Evolutionary conservation across 1,140 invertebrate genomes (phyloP).

Genomic region (Calliopsis andreniformis): DNA sequence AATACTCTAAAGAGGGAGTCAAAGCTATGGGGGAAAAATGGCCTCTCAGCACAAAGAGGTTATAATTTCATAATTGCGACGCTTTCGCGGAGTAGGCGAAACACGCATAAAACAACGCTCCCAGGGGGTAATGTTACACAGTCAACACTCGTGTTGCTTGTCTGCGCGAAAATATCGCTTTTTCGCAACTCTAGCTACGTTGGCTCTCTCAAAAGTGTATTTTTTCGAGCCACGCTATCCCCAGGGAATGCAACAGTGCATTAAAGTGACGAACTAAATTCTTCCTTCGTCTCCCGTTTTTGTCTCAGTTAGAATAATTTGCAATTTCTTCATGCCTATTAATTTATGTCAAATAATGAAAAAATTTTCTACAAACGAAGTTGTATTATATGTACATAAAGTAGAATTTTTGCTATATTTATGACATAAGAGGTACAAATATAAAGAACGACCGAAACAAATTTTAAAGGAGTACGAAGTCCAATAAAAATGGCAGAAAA

Average conservation of each 20-base stretch:
- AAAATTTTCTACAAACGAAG: too few relatives aligned
- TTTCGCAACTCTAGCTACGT: conserved; percentile 8
- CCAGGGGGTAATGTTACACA: conserved; percentile 29
- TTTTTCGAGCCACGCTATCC: background rate
- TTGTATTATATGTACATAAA: too few relatives aligned
- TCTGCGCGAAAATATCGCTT: conserved; percentile 29
- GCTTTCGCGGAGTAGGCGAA: background rate
- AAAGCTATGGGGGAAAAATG: background rate
- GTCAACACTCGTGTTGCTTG: background rate
- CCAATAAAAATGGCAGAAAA: too few relatives aligned
- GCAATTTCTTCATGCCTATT: too few relatives aligned
- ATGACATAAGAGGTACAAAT: too few relatives aligned
- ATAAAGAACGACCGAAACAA: too few relatives aligned
- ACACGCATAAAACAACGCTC: conserved; percentile 34
- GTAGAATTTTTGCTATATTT: too few relatives aligned
- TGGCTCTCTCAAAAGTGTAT: background rate
- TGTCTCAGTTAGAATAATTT: background rate
- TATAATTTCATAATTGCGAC: conserved; percentile 42
- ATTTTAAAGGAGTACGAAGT: too few relatives aligned
- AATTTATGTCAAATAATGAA: too few relatives aligned
- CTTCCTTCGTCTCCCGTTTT: background rate
- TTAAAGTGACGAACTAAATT: conserved; percentile 30
- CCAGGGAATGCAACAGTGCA: background rate
- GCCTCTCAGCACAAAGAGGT: background rate
- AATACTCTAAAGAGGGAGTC: background rate